A percentile compares a stretch with the other conserved stretches of the same genome.
These are phyloP conservation scores for Zygogramma bicolorata DNA, from an alignment of 2,888 invertebrate species.

Conservation along the genomic window DNA sequence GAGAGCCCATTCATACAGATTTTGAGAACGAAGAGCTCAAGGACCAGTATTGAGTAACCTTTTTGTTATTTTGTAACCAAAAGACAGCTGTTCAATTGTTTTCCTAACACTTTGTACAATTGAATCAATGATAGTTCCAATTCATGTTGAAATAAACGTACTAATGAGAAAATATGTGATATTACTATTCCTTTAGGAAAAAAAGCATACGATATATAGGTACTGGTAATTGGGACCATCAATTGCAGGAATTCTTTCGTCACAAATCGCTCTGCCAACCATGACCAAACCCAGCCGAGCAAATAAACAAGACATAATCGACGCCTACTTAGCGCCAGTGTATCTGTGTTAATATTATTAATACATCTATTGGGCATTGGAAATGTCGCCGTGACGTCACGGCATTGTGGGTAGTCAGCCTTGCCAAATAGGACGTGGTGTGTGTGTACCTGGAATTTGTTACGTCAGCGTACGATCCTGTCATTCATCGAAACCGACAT, in stretches of 20 bases:
- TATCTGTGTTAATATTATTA: slow-evolving; percentile 13
- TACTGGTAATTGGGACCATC: no score
- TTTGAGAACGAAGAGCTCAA: no score
- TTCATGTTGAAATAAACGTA: no score
- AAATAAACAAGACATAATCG: slow-evolving; percentile 3
- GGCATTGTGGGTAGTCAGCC: background rate
- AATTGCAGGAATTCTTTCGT: background rate
- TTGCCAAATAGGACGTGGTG: slow-evolving; percentile 28
- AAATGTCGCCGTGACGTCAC: slow-evolving; percentile 19
- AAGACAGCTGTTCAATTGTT: no score
- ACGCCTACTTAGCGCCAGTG: slow-evolving; percentile 5
- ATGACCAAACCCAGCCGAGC: slow-evolving; percentile 6
- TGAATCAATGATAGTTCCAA: no score
- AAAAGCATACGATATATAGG: no score
- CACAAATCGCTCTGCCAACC: background rate
- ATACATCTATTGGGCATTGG: slow-evolving; percentile 21
- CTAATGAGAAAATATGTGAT: no score
- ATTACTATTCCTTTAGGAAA: background rate
- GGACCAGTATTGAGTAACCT: no score
- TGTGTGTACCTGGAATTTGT: slow-evolving; percentile 26
- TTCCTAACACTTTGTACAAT: no score
- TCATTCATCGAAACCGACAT: slow-evolving; percentile 1
- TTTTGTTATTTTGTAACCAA: no score
- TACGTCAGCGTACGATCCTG: slow-evolving; percentile 12
- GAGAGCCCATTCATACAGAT: no score